Conservation (phyloP, 2,797 vertebrate species). For the Rhinichthys osculus region DNA sequence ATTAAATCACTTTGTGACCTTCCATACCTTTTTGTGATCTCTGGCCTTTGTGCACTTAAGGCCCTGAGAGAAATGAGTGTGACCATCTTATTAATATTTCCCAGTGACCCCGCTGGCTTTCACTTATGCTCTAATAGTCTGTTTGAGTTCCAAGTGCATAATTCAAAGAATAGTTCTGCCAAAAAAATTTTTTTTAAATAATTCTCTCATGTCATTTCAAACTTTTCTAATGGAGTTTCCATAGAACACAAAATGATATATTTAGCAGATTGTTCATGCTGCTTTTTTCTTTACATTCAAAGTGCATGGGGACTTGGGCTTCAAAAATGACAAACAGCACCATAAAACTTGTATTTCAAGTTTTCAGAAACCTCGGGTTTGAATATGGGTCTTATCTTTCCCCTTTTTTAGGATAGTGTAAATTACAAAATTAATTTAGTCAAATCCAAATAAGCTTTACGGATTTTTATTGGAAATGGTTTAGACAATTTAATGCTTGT, state of each 20-base stretch:
- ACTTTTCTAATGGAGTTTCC: neutral
- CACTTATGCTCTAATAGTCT: neutral
- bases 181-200: neutral
- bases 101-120: neutral
- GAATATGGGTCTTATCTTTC: neutral
- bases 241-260: neutral
- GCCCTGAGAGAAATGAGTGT: slow-evolving; percentile 1
- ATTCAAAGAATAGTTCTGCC: neutral
- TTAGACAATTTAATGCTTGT: neutral
- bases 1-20: slow-evolving; percentile 26
- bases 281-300: neutral
- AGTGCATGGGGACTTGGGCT: neutral
- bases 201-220: neutral
- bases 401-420: neutral
- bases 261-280: neutral
- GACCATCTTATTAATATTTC: slow-evolving; percentile 21
- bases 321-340: neutral
- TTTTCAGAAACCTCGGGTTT: neutral
- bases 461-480: neutral
- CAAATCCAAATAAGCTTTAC: neutral
- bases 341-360: neutral
- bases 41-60: neutral
- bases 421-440: neutral
- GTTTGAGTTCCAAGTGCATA: slow-evolving; percentile 11
- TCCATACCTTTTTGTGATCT: neutral